Base-by-base conservation (phyloP, 2,888 invertebrate genomes). In the Pegoplata infirma region DNA sequence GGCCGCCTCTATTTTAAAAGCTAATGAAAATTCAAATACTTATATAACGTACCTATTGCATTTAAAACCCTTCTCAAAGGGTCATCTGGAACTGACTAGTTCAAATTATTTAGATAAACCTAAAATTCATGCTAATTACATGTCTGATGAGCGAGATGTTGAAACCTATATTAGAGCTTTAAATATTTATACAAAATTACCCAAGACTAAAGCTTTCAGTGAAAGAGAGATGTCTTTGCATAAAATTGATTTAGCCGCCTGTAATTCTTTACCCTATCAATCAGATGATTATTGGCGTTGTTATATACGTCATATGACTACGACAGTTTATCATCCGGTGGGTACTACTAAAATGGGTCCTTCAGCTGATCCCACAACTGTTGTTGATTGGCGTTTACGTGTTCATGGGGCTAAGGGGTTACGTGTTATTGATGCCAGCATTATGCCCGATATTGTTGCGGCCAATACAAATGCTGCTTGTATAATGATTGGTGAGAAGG, bases 221-320 rank as follows among this genome's bases (percentile, higher is more conserved):
- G 84, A 88, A 2, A 84, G 90, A 3, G 88, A 90, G 17, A 88
- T 91, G 0, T 77, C 88, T 16, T 64, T 91, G 3, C 83, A 95
- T 81, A 92, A 92, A 68, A 93, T 95, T 49, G 93, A 94, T 0
- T 91, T 96, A 90, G 96, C 96, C 0, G 95, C 94, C 0, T 97
- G 97, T 84, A 92, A 93, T 72, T 92, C 92, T 10, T 91, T 92
- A 73, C 88, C 90, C 0, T 91, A 94, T 64, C 93, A 93, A 82
- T 93, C 94, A 10, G 95, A 96, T 85, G 94, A 94, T 58, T 97
- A 96, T 85, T 96, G 96, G 96, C 95, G 95, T 84, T 97, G 97
- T 85, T 92, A 94, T 80, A 91, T 96, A 25, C 91, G 95, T 28
- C 95, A 96, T 85, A 94, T 94, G 85, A 91, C 92, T 1, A 93